Percentiles rank a stretch among this genome's conserved stretches.
These are phyloP conservation scores for Catagonus wagneri DNA, from an alignment of 2,113 vertebrate genomes.

Conservation along the genomic window DNA sequence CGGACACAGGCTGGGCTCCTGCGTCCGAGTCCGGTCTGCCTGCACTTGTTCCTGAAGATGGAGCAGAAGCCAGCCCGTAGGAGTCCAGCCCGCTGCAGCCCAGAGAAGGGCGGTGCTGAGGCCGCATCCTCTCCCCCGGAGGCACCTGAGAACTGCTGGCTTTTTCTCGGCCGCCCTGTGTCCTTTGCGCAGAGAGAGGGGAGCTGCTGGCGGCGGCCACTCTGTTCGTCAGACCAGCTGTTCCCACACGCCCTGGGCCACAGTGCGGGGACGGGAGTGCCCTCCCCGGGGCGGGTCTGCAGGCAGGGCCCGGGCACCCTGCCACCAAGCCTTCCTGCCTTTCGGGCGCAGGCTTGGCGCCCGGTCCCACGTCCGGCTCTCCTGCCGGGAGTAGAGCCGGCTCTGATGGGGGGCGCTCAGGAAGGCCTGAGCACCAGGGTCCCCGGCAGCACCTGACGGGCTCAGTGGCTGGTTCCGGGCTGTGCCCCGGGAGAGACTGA, in stretches of 20 bases:
- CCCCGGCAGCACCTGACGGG: not conserved
- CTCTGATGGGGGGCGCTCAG: not conserved
- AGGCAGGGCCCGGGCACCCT: not conserved
- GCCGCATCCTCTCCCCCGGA: not conserved
- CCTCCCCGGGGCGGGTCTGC: not conserved
- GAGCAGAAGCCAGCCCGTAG: no score
- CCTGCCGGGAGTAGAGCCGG: not conserved
- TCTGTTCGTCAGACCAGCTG: not conserved
- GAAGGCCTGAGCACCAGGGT: not conserved
- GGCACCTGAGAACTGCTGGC: not conserved
- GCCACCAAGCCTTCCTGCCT: rapidly evolving
- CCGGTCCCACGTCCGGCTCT: rapidly evolving
- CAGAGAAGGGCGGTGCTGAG: not conserved
- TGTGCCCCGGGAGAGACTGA: not conserved
- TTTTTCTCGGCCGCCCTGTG: not conserved
- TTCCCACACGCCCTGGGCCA: rapidly evolving
- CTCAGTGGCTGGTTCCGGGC: not conserved
- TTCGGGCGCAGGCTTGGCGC: no score
- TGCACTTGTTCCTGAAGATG: not conserved
- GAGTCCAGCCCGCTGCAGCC: no score
- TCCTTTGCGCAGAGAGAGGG: rapidly evolving
- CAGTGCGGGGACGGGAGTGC: not conserved
- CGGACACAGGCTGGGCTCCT: no score
- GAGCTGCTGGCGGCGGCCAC: not conserved
- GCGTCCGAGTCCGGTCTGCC: not conserved